Evolutionary conservation across 53 echinoderm and acorn worm species (phyloP), one percentile per base, ranked within the genome.

Genomic region (Zoroaster sp.): DNA sequence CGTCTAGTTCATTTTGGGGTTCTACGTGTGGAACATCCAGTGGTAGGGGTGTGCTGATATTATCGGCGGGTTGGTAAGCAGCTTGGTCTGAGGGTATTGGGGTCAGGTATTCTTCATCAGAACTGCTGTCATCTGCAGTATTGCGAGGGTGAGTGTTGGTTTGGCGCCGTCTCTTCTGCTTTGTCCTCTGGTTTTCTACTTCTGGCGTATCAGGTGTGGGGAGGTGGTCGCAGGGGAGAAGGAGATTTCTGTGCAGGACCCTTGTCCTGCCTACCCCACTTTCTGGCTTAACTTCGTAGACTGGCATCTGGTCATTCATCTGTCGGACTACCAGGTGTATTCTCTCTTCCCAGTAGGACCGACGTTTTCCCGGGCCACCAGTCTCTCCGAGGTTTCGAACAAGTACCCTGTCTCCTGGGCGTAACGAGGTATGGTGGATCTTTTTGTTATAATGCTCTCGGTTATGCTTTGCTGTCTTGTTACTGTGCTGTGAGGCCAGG

Each of bases 341-440:
- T 30, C 42, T 75, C 18, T 92, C 83, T 51, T 92, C 80, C 88
- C 74, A 92, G 42, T 92, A 69, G 14, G 83, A 72, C 37, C 69
- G 41, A 15, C 87, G 80, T 43, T 91, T 91, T 9, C 79, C 91
- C 40, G 91, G 72, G 32, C 91, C 87, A 28, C 71, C 69, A 12
- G 75, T 75, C 31, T 80, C 38, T 10, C 30, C 76, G 23, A 63
- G 38, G 47, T 93, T 93, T 36, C 67, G 52, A 2, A 93, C 69
- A 9, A 89, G 78, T 8, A 93, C 93, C 23, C 93, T 31, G 75
- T 89, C 89, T 37, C 75, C 90, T 43, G 88, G 59, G 33, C 44
- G 34, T 17, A 88, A 36, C 14, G 20, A 30, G 44, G 39, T 35
- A 18, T 39, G 33, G n/a, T 88, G 47, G n/a, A 18, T 13, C 54